Base-by-base conservation (phyloP, 2,113 vertebrate species). In the Grallaria varia region DNA sequence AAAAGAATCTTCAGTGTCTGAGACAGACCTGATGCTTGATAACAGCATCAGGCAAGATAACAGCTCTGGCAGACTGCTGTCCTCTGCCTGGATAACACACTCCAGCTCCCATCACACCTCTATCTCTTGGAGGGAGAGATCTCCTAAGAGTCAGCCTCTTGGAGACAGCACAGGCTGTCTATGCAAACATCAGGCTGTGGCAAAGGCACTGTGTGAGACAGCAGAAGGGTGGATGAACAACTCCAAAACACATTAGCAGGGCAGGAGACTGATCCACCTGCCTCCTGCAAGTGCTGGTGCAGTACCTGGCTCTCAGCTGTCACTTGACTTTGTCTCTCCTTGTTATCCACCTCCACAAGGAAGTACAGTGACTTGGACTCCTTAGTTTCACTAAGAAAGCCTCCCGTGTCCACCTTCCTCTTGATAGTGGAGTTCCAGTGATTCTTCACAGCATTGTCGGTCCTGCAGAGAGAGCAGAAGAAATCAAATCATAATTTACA, bases 401-500 rank as follows among this genome's bases (percentile, higher is more conserved):
- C 98, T 39, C 99, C 99, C 0, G 98, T 99, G 94, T 99, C 99
- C 89, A 99, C 98, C 58, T 99, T 99, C 62, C 99, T 98, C 90
- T 99, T 99, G 93, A 99, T 99, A 45, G 99, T 99, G 2, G 99
- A 99, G 93, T 99, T 99, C 99, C 99, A 99, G 97, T 99, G 99
- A 95, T 99, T 99, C 96, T 99, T 99, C 94, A 99, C 99, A 14
- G 99, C 99, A 31, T 99, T 99, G 95, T 99, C 99, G 0, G 99
- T 99, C 95, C 99, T 99, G 91, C 58, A 76, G 59, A 91, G 94
- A 64, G 58, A 28, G 23, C 39, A 72, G 47, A 62, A 64, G 30
- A 20, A 59, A 71, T n/a, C 1, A 58, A 84, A 58, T 14, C 55
- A 52, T 19, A 27, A 42, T 33, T 72, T n/a, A 8, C 9, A 87